Evolutionary conservation across 2,888 invertebrate genomes (phyloP), one percentile per base, ranked within the genome.

Genomic region (Cephalotes varians): DNA sequence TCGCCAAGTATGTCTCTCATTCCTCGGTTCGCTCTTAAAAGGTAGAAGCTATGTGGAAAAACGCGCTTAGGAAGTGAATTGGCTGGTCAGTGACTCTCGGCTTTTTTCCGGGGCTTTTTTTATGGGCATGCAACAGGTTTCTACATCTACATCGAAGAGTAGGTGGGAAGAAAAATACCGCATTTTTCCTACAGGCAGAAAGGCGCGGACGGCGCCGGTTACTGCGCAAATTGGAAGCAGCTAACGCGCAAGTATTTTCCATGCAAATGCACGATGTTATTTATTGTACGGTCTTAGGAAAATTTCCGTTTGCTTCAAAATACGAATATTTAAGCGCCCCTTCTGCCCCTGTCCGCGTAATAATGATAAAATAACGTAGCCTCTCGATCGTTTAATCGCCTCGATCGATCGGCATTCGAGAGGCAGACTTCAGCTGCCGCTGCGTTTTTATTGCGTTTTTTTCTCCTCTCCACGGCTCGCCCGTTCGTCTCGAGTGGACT

Each of bases 61-160:
- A 82, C 82, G 82, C 82, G 76, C 71, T 69, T 76, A 76, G 82
- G 69, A 82, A 82, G 60, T 76, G 82, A 84, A 82, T 84, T 60
- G 84, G 69, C 77, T 71, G 71, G 77, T 69, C 77, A 79, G 56
- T 44, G 69, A 69, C 73, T 58, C 56, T 51, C 83, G 47, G 47
- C 40, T 62, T 65, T 62, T 47, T 73, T 54, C 64, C 40, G 47
- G 21, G 28, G 18, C 49, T 67, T 77, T 81, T 88, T 84, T 87
- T 85, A 71, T 73, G 69, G 44, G 62, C 85, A 82, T 81, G 88
- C 88, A 89, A 89, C 88, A 89, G 88, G 88, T 89, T 89, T 85
- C 89, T 83, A 77, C 83, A 84, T 83, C 31, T 83, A 86, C 86
- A 84, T 85, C 76, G 74, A 87, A 79, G 82, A 82, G 84, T 80